Evolutionary conservation across 1,140 invertebrate genomes (phyloP), one percentile per base, ranked within the genome.

Genomic region (Steinernema feltiae): DNA sequence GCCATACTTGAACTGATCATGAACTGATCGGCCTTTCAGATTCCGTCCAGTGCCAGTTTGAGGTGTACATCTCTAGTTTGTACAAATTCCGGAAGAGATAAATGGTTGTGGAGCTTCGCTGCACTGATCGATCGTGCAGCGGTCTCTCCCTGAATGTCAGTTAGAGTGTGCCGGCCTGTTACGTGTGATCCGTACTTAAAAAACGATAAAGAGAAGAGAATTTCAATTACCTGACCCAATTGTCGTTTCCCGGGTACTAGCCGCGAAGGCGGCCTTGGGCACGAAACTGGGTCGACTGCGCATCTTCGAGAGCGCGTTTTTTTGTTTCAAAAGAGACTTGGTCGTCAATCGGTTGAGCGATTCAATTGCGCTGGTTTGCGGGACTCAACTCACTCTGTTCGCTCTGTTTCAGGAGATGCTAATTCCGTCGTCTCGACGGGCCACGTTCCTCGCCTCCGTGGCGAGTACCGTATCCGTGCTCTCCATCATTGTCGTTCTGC

Each of bases 401-500:
- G 24, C 53, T 27, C 7, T 63, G 53, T 63, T 15, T 27, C 15
- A n/a, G 53, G 24, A 63, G 3, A 63, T 63, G 53, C 24, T 63
- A 21, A 21, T 63, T 15, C 53, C 48, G 30, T 74, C 27, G 30
- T 74, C 73, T 2, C 74, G 78, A 48, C 48, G 35, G 72, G 78
- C 76, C n/a, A 79, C 78, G 15, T 73, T 79, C n/a, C 15, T 79
- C 15, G 78, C 78, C 7, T 70, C 73, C 12, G 72, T 79, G 3
- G 48, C 74, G 21, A 76, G 73, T 24, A 79, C 78, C 17, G 41
- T 71, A 48, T 80, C 77, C 18, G 41, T 79, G 24, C 31, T 79
- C 30, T 31, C 76, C 0, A 75, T 79, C 27, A 78, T 84, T 69
- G 76, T 84, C 35, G 75, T 81, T 41, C 71, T 84, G 18, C 83